A percentile compares a stretch with the other conserved stretches of the same genome.
Evolutionary conservation across 2,113 vertebrate species (phyloP).

Genomic region (Petaurus breviceps): DNA sequence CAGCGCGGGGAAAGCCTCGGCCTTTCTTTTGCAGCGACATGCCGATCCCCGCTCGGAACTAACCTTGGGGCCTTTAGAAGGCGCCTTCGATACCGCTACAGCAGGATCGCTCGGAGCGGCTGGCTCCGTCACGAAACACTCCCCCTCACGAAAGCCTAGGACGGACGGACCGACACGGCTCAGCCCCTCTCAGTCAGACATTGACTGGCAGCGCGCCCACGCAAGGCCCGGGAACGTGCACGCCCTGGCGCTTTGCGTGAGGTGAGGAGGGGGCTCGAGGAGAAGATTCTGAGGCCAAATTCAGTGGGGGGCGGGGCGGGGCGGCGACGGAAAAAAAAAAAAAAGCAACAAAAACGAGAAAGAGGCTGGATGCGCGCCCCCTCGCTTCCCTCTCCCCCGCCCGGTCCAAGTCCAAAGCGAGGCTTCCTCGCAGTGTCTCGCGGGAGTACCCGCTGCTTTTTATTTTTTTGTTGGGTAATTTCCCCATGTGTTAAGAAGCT

Average conservation of each 20-base stretch:
- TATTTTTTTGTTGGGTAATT: neutral
- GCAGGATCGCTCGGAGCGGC: neutral
- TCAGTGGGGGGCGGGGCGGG: neutral
- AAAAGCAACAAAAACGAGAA: neutral
- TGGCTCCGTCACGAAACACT: neutral
- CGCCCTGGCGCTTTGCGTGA: neutral
- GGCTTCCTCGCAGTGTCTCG: neutral
- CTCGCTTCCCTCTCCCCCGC: neutral
- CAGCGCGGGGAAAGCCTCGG: neutral
- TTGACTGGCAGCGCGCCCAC: neutral
- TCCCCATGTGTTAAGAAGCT: neutral
- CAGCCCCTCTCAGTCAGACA: neutral
- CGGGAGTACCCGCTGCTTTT: neutral
- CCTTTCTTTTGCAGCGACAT: neutral
- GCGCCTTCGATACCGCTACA: too few relatives aligned
- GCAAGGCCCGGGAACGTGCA: neutral
- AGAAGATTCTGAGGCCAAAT: neutral
- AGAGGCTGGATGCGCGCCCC: neutral
- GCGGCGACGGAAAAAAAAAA: neutral
- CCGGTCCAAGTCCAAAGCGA: neutral
- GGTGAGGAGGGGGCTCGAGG: neutral
- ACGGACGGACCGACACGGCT: neutral
- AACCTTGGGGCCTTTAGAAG: neutral
- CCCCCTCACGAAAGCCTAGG: neutral
- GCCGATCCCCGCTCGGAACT: neutral